Conservation (phyloP, 1,140 invertebrate species). For the Zaprionus ornatus region DNA sequence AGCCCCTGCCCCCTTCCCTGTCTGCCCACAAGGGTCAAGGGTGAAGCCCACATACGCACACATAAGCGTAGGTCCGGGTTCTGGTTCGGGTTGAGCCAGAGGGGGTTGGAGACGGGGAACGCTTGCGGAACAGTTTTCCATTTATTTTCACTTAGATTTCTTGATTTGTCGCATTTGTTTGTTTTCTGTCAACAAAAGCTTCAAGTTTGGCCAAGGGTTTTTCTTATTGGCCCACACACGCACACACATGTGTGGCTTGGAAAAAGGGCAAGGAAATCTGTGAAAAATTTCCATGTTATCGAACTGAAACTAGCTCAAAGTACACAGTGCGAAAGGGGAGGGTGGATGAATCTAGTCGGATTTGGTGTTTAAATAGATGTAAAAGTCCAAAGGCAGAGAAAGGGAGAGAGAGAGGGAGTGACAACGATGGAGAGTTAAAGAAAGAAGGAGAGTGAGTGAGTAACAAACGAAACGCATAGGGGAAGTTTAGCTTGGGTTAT, state of each 20-base stretch:
- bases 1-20: slow-evolving; percentile 1
- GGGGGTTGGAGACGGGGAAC: neutral
- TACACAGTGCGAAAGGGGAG: neutral
- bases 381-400: neutral
- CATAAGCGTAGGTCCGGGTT: slow-evolving; percentile 35
- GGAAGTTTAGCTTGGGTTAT: neutral
- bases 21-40: slow-evolving; percentile 25
- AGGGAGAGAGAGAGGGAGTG: slow-evolving; percentile 26
- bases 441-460: neutral
- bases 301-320: slow-evolving; percentile 54
- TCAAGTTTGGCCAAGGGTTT: slow-evolving; percentile 30
- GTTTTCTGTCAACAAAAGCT: slow-evolving; percentile 68
- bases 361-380: neutral
- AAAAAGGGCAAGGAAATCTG: slow-evolving; percentile 65
- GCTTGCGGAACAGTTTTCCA: slow-evolving; percentile 48
- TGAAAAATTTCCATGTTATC: slow-evolving; percentile 81
- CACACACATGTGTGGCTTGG: slow-evolving; percentile 51
- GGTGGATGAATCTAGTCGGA: neutral
- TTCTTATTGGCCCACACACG: slow-evolving; percentile 26
- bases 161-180: slow-evolving; percentile 39
- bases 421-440: slow-evolving; percentile 1
- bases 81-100: neutral
- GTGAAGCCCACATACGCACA: slow-evolving; percentile 30
- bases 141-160: slow-evolving; percentile 66
- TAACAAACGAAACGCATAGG: no score